Conservation (phyloP, 2,113 vertebrate species). For the Erythrocercus mccallii region DNA sequence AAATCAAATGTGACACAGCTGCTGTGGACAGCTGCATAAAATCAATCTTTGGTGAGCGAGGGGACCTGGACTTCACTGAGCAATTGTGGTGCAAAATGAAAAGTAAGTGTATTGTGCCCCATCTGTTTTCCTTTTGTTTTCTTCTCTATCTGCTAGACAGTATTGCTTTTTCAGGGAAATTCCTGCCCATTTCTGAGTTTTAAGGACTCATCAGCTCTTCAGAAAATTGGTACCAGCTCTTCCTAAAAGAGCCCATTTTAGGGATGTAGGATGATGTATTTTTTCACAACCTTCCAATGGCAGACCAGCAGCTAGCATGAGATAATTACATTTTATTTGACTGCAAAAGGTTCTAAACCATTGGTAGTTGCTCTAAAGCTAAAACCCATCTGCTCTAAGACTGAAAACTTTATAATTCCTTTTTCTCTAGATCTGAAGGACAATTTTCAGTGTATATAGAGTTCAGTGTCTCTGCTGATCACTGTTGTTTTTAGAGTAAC, state of each 20-base stretch:
- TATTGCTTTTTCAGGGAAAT: background rate
- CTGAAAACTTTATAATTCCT: background rate
- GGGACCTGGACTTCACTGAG: constrained; percentile 92
- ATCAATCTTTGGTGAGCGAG: constrained; percentile 78
- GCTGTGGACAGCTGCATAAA: constrained; percentile 76
- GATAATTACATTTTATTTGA: background rate
- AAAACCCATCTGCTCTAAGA: background rate
- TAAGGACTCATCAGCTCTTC: background rate
- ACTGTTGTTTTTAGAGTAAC: background rate
- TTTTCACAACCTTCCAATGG: background rate
- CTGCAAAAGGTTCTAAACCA: background rate
- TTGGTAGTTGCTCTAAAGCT: background rate
- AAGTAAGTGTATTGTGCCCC: constrained; percentile 70
- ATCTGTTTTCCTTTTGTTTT: background rate
- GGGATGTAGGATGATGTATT: accelerated
- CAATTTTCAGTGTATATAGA: background rate
- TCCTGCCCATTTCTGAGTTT: background rate
- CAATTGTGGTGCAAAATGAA: constrained; percentile 91
- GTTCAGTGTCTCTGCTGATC: background rate
- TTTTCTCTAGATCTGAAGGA: background rate
- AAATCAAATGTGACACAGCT: constrained; percentile 66
- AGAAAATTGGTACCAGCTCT: background rate
- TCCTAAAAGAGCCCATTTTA: background rate
- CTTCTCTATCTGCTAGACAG: background rate
- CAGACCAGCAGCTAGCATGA: background rate